phyloP scores from a whole-genome alignment of 2,113 vertebrate species.

The Euleptes europaea region DNA sequence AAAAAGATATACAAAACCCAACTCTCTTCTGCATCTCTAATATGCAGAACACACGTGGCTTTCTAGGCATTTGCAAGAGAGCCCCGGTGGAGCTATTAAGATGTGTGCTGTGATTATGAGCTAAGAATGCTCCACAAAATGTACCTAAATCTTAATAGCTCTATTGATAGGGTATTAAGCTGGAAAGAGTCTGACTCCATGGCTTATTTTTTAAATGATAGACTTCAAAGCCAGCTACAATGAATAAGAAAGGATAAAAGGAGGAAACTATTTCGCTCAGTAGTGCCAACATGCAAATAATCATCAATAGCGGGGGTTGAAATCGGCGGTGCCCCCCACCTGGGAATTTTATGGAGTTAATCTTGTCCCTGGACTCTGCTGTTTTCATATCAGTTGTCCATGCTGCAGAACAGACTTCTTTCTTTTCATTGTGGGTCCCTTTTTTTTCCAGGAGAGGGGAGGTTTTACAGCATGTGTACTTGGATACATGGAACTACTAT shows the following conservation, averaged over 20 bases:
- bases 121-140: constrained; percentile 30
- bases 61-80: background rate
- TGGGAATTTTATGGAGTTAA: too few relatives aligned
- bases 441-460: too few relatives aligned
- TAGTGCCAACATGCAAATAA: background rate
- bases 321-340: background rate
- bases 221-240: constrained; percentile 41
- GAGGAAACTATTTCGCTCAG: constrained; percentile 2
- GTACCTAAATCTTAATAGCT: constrained; percentile 21
- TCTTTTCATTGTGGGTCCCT: too few relatives aligned
- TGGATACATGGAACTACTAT: too few relatives aligned
- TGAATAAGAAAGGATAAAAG: constrained; percentile 21
- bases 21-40: background rate
- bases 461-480: too few relatives aligned
- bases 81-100: constrained; percentile 18
- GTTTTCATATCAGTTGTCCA: too few relatives aligned
- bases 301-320: background rate
- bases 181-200: background rate
- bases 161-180: constrained; percentile 29
- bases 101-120: background rate
- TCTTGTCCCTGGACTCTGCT: too few relatives aligned
- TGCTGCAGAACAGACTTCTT: too few relatives aligned
- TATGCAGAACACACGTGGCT: background rate
- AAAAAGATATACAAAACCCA: background rate
- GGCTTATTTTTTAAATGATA: constrained; percentile 32